Base-by-base conservation (phyloP, 2,113 vertebrate genomes). In the Anolis sagrei region DNA sequence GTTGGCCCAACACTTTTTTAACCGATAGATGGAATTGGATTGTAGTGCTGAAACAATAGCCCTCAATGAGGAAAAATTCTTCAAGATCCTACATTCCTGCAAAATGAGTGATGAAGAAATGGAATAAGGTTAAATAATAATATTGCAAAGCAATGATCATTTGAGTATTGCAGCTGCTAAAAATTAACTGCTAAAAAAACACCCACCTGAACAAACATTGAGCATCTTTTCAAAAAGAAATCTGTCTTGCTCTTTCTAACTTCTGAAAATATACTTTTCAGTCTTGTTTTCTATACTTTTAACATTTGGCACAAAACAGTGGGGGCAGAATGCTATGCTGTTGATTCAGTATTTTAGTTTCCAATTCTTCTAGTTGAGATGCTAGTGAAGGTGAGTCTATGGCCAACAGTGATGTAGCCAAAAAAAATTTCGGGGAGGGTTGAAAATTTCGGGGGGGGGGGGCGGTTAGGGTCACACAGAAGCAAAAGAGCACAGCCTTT, bases 71-170 rank as follows among this genome's bases (percentile, higher is more conserved):
- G 98, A 99, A 88, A 99, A 99, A 92, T 99, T 99, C 95, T 99
- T 99, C 80, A 98, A 97, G 89, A 99, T 98, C 86, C 98, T 95
- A 79, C 98, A 99, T 95, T 99, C 98, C 98, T 99, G 96, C 79
- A 76, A 23, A 79, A 90, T 87, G 93, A 93, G 92, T 0, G 58
- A 94, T 92, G 87, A 82, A 89, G 92, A 92, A 93, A 95, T 82
- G 94, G 44, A 91, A 93, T 69, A 85, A 86, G 92, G 90, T 96
- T 92, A 91, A 91, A 90, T 84, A 90, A 92, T 93, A 94, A 89
- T 90, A 90, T 58, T 80, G 77, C 82, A 1, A 68, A 86, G 62
- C 85, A 21, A 16, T 74, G 18, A 92, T 72, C 82, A 90, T 90
- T 93, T 78, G 29, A n/a, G 82, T 84, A 88, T 79, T 94, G 72